Conservation (phyloP, 1,140 invertebrate genomes). For the Adelges cooleyi region DNA sequence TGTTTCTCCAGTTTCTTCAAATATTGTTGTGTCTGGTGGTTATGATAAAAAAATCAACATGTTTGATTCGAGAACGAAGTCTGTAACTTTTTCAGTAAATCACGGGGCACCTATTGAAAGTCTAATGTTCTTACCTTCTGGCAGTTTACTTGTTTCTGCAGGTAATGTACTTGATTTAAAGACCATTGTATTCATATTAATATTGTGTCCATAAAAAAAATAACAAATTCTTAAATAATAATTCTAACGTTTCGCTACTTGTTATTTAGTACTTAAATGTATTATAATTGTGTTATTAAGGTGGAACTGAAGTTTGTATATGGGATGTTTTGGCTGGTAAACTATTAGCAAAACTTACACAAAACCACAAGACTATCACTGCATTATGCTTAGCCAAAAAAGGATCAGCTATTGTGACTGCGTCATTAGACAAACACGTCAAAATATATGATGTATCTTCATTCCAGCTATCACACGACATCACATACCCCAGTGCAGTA, state of each 20-base stretch:
- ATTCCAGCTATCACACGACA: conserved; percentile 76
- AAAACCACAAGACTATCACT: conserved; percentile 91
- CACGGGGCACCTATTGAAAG: conserved; percentile 86
- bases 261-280: no score
- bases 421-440: conserved; percentile 82
- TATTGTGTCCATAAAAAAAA: no score
- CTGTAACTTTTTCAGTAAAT: conserved; percentile 61
- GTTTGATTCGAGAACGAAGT: conserved; percentile 70
- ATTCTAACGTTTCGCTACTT: no score
- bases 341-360: conserved; percentile 62
- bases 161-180: conserved; percentile 42
- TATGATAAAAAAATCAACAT: conserved; percentile 86
- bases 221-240: no score
- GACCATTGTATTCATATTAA: no score
- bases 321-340: conserved; percentile 87
- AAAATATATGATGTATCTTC: conserved; percentile 84
- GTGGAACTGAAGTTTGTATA: conserved; percentile 81
- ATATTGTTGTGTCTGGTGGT: conserved; percentile 74
- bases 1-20: conserved; percentile 58
- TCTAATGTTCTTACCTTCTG: conserved; percentile 75
- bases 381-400: conserved; percentile 65
- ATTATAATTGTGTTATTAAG: conserved; percentile 37
- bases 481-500: conserved; percentile 82
- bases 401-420: conserved; percentile 71
- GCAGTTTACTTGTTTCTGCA: conserved; percentile 81